Base-by-base conservation (phyloP, 2,797 vertebrate species). In the Sebastes cheni region DNA sequence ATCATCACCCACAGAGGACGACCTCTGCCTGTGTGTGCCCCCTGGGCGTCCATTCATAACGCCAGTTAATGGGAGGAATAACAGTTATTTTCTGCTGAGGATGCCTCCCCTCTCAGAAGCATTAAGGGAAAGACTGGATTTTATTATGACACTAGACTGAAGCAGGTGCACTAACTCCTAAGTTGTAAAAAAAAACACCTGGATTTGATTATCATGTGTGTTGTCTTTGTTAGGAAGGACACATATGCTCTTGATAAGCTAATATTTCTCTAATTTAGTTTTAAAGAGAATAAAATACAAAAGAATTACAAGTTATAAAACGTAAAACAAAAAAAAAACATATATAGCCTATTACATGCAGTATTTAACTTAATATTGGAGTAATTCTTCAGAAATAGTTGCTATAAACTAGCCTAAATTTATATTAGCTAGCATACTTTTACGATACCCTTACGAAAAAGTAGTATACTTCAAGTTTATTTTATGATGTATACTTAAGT, bases 41-140 rank as follows among this genome's bases (percentile, higher is more conserved):
- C 75, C 67, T 18, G 70, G 85, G 82, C 85, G 27, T 81, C 80
- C 78, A 77, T 80, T 86, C 83, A 86, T 67, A 77, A n/a, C 4
- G 36, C 55, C 79, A 76, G 50, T 79, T 84, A 89, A 88, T 86
- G 80, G 75, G 69, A 81, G 79, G 73, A 86, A 88, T 81, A 91
- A 90, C 80, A 56, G 79, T 87, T 86, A 77, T 86, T 84, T 83
- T 86, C 72, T 76, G 79, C 4, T 3, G 65, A 62, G 61, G 55
- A 81, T 82, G 73, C 34, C 82, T 23, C 9, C 62, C n/a, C 30
- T 66, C 70, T 25, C 14, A 50, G 32, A 77, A 18, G 67, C 62
- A 72, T 23, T 18, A 25, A 56, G 64, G 42, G 32, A 59, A 58
- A 29, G 50, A 67, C 18, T 46, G 50, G 32, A 23, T 68, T 50